phyloP scores from a whole-genome alignment of 2,113 vertebrate species.

The Rhea pennata region DNA sequence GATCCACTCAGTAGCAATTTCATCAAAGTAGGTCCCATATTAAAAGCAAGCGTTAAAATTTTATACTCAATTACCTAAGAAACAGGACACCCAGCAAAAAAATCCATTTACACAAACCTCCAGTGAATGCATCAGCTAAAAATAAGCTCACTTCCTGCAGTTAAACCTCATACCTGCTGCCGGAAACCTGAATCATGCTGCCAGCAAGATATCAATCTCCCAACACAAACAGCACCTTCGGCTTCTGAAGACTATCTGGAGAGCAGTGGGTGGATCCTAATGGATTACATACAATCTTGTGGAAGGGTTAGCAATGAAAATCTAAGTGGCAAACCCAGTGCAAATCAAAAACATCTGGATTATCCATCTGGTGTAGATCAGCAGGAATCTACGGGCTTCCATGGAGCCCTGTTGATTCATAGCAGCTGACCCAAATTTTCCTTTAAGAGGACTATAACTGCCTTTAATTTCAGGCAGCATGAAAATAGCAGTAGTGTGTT shows the following conservation, averaged over 20 bases:
- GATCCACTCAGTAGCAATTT: not conserved
- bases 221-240: slow-evolving; percentile 20
- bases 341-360: not conserved
- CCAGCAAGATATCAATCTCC: slow-evolving; percentile 19
- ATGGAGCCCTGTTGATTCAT: not conserved
- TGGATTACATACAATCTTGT: not conserved
- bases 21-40: not conserved
- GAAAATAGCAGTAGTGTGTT: not conserved
- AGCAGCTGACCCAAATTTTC: not conserved
- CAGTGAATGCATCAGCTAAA: slow-evolving; percentile 8
- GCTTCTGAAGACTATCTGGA: not conserved
- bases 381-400: not conserved
- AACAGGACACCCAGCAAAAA: slow-evolving; percentile 17
- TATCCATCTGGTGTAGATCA: not conserved
- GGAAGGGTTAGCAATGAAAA: not conserved
- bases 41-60: slow-evolving; percentile 17
- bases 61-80: slow-evolving; percentile 1
- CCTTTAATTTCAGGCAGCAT: not conserved
- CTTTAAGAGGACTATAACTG: not conserved
- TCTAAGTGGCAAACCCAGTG: not conserved
- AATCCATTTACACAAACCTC: slow-evolving; percentile 28
- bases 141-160: slow-evolving; percentile 58
- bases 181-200: slow-evolving; percentile 9
- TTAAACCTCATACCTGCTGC: slow-evolving; percentile 40
- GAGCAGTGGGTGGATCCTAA: not conserved